Evolutionary conservation across 2,113 vertebrate genomes (phyloP), one percentile per base, ranked within the genome.

Genomic region (Sinocyclocheilus anophthalmus): DNA sequence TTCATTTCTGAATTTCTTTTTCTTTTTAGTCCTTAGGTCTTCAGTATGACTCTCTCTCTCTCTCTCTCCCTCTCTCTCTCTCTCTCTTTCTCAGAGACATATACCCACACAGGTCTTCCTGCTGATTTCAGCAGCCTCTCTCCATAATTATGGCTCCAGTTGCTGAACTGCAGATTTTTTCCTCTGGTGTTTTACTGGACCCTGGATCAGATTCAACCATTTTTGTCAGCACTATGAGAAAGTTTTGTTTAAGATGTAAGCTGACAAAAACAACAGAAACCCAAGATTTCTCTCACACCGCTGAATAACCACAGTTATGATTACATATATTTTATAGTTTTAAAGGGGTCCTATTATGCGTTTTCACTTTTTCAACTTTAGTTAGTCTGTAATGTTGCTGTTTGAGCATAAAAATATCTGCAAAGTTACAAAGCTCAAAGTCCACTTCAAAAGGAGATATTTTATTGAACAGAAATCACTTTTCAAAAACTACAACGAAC

Each of bases 161-260:
- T 91, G 94, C 95, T 94, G 94, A 95, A 90, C 94, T 93, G 93
- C 92, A 92, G 89, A 94, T 94, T 95, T 93, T 94, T 93, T 93
- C 92, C 88, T 76, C 89, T 93, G 90, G 86, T 88, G 85, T 89
- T 91, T 90, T 86, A 85, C 87, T 89, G 88, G 84, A 86, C 84
- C 85, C 59, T 39, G 84, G 84, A 87, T 80, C 63, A 69, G 81
- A 55, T 80, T 88, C 92, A 88, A 91, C 89, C 89, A 72, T 84
- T 82, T 88, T 85, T 75, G 87, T 85, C 87, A 79, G 85, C 88
- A 85, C 22, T 89, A 73, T 85, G 20, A 79, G 45, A 85, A 59
- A 76, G 76, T 85, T 89, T 89, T 82, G 77, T 82, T 86, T 73
- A 61, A 57, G 69, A 83, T 55, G 73, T 69, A 50, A 63, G 76